Evolutionary conservation across 2,888 invertebrate species (phyloP).

Genomic region (Entomobrya multifasciata): DNA sequence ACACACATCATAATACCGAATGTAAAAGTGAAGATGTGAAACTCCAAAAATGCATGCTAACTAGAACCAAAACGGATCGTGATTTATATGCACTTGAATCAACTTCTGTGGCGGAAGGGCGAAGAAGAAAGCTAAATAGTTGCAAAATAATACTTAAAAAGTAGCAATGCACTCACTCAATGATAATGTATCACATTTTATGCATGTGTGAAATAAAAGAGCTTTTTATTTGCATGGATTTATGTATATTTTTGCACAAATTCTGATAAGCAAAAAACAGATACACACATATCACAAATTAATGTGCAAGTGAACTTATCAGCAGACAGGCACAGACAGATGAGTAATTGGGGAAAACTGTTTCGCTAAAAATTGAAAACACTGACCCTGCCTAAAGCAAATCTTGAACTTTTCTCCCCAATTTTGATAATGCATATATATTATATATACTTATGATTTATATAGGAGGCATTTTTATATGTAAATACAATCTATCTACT

Average conservation of each 20-base stretch:
- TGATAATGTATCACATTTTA: constrained; percentile 9
- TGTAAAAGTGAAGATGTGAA: constrained; percentile 62
- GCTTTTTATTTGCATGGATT: neutral
- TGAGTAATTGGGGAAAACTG: neutral
- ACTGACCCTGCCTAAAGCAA: constrained; percentile 71
- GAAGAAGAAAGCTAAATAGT: constrained; percentile 35
- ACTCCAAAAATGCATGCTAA: constrained; percentile 69
- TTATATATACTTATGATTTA: constrained; percentile 44
- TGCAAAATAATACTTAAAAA: neutral
- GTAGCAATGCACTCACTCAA: neutral
- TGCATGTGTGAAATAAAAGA: neutral
- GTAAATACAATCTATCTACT: too few species aligned
- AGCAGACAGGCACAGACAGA: neutral
- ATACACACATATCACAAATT: too few species aligned
- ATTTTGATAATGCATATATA: constrained; percentile 37
- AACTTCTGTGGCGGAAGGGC: constrained; percentile 38
- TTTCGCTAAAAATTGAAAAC: constrained; percentile 31
- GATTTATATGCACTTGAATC: constrained; percentile 57
- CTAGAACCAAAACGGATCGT: constrained; percentile 38
- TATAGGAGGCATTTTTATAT: neutral
- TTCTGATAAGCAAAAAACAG: neutral
- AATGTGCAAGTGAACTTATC: neutral
- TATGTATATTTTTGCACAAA: constrained; percentile 16
- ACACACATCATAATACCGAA: constrained; percentile 47
- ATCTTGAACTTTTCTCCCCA: constrained; percentile 38